Evolutionary conservation across 1,140 invertebrate species (phyloP).

Genomic region (Lutraria rhynchaena): DNA sequence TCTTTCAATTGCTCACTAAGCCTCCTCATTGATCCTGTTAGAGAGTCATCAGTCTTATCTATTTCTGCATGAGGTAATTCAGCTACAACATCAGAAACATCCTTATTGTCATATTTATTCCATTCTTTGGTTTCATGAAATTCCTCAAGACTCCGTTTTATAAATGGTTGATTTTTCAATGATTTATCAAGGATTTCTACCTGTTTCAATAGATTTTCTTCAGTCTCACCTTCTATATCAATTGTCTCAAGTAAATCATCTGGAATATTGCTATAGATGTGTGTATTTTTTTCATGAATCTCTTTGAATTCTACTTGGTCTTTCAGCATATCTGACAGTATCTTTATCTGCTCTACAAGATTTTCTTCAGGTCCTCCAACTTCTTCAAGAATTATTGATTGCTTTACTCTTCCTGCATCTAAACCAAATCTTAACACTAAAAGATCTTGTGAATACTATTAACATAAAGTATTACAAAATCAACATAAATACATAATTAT

Average conservation of each 20-base stretch:
- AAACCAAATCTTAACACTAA: background rate
- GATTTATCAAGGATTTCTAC: no score
- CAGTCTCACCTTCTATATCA: background rate
- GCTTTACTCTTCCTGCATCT: background rate
- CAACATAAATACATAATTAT: background rate
- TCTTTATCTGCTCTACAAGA: slow-evolving; percentile 51
- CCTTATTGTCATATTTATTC: background rate
- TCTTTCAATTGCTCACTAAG: background rate
- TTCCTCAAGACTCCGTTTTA: background rate
- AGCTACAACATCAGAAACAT: background rate
- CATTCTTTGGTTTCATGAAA: background rate
- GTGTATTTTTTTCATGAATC: background rate
- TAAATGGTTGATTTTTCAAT: background rate
- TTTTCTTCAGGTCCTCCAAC: slow-evolving; percentile 27
- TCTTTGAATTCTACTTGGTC: background rate
- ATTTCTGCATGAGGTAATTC: background rate
- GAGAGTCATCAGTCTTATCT: background rate
- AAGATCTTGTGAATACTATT: background rate
- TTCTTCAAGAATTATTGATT: slow-evolving; percentile 34
- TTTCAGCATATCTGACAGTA: slow-evolving; percentile 45
- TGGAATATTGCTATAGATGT: no score
- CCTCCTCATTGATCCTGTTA: background rate
- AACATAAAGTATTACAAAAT: background rate
- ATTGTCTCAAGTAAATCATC: background rate
- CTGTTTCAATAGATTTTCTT: no score